Evolutionary conservation across 2,113 vertebrate genomes (phyloP), one percentile per base, ranked within the genome.

Genomic region (Piprites chloris): DNA sequence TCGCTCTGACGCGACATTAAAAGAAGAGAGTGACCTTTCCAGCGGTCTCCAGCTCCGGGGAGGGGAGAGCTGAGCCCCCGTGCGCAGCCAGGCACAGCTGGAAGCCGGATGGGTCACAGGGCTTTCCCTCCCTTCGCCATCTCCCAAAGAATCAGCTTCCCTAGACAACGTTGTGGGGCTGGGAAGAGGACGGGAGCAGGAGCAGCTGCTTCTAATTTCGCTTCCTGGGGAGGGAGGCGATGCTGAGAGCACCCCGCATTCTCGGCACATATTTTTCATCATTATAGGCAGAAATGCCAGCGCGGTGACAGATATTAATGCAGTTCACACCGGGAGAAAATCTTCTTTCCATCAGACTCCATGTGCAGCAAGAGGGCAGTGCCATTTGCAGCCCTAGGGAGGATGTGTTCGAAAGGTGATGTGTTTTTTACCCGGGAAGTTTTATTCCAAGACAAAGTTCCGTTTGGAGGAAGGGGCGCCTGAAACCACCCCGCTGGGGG

Each of bases 221-320:
- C 81, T 94, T 94, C 59, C 17, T 44, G 75, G 87, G 85, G 66
- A 91, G 91, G 94, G 91, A 90, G 81, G 88, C 5, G 72, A 74
- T 41, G 85, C 81, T 76, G 92, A 90, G 94, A 95, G 91, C 93
- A 90, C 95, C 95, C 96, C 88, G 93, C 87, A 91, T 95, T 81
- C 96, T 93, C 86, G 26, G 96, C 97, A 89, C 95, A 84, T 94
- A 98, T 98, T 98, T 98, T 98, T 98, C 98, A 98, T 98, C 98
- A 98, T 98, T 98, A 98, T 27, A 96, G 97, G 95, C 92, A 96
- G 97, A 98, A 98, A 98, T 98, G 98, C 97, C 98, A 98, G 96
- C 93, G 95, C 28, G 74, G 95, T 96, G 98, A 97, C 98, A 98
- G 97, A 97, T 98, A 98, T 98, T 98, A 98, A 98, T 97, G 97